Evolutionary conservation across 30 jellyfish, hydroid and myxozoan species (phyloP), one percentile per base, ranked within the genome.

Genomic region (Aurelia sp.): DNA sequence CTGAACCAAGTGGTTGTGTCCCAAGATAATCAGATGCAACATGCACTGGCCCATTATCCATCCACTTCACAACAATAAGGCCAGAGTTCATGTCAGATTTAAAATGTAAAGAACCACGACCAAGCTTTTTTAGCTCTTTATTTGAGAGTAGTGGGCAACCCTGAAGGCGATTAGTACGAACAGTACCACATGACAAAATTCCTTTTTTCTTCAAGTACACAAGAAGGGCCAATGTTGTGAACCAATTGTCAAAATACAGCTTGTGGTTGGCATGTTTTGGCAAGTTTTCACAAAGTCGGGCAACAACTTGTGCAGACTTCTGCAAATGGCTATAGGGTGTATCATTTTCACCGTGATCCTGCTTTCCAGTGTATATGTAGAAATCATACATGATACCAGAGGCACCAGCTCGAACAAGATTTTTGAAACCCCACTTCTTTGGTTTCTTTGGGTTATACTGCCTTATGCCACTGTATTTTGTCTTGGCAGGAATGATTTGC

Each of bases 381-480:
- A 88, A 88, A 52, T 68, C 84, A 30, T 75, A 67, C 85, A 65
- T 68, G n/a, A 82, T 31, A 18, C 90, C 97, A 20, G 97, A 88
- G 15, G 97, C 78, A 33, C 97, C 97, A 4, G 90, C 91, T 60
- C 97, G 57, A 5, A 88, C 89, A 12, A 88, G 67, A 67, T 88
- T 80, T 88, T 88, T 78, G 51, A 88, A 88, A 58, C 89, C 97
- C 90, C 97, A 78, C 53, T 88, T 88, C 15, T 38, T 64, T 18
- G 97, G 97, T 78, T 87, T 87, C 70, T 80, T 80, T 16, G 94
- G 91, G 91, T 75, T 64, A n/a, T n/a, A n/a, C n/a, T n/a, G n/a
- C n/a, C n/a, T n/a, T n/a, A n/a, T n/a, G n/a, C n/a, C n/a, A n/a
- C n/a, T n/a, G n/a, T n/a, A n/a, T n/a, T n/a, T n/a, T n/a, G n/a